Base-by-base conservation (phyloP, 2,113 vertebrate species). In the Callipepla squamata region DNA sequence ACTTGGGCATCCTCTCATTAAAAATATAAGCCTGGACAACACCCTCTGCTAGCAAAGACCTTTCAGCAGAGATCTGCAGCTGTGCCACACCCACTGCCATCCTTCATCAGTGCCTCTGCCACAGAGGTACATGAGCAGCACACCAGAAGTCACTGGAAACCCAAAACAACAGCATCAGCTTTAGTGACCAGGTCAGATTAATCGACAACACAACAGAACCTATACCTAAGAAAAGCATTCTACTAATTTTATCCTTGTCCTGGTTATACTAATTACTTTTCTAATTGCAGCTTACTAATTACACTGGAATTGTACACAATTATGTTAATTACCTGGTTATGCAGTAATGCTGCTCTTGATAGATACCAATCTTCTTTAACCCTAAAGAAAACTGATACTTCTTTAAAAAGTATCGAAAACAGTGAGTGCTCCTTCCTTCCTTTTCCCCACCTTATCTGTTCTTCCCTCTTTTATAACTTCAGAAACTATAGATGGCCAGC, bases 231-330 rank as follows among this genome's bases (percentile, higher is more conserved):
- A 75, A 83, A 38, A 75, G 28, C 9, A 78, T 45, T 34, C 12
- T 69, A 67, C 44, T 92, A 79, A 94, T 95, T 93, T 70, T 73
- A 65, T 78, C 32, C 2, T 23, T 67, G 80, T 76, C 85, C 51
- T 70, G 61, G 83, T 94, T 90, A 88, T 13, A 75, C 36, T 81
- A 94, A 88, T 36, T 78, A 28, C 44, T 55, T n/a, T 88, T 80
- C 92, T 94, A 90, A 96, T 30, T 62, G 78, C 22, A 81, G 74
- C 19, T 70, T 51, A 40, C 22, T 90, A 90, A 91, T 94, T 94
- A 90, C 32, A 67, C 55, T 72, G 76, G 87, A 86, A 89, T 82
- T 62, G 85, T 17, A 57, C 38, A 61, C 2, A 36, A 70, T 86
- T 75, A 85, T 73, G 26, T 47, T 91, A 92, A 94, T 80, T 79